Conservation (phyloP, 2,797 vertebrate species). For the Falco rusticolus region DNA sequence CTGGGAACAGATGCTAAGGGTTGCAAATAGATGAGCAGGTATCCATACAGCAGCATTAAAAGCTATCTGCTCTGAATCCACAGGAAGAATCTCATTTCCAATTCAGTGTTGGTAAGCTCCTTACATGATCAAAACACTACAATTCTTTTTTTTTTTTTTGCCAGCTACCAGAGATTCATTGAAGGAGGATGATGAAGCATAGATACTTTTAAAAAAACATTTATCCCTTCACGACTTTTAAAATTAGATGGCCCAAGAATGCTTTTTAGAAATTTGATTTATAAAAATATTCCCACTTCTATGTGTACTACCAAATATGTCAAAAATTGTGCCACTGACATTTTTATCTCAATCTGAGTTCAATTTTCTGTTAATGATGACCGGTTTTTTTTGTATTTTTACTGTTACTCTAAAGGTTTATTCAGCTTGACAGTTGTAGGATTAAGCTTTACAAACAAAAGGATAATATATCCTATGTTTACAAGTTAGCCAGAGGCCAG, state of each 20-base stretch:
- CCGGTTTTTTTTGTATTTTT: conserved; percentile 1
- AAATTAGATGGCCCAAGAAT: not conserved
- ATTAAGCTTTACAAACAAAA: conserved; percentile 65
- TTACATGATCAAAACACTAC: not conserved
- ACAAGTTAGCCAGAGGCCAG: conserved; percentile 61
- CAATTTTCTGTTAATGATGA: conserved; percentile 45
- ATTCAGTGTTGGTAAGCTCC: not conserved
- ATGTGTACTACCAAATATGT: conserved; percentile 7
- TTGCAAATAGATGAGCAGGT: not conserved
- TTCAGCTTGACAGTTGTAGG: conserved; percentile 61
- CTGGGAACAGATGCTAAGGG: not conserved
- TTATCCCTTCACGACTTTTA: not conserved
- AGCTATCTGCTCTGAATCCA: not conserved
- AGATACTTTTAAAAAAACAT: not conserved
- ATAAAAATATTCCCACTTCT: not conserved
- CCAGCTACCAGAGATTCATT: not conserved
- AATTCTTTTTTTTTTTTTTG: conserved; percentile 30
- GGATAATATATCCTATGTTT: conserved; percentile 61
- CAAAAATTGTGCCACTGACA: conserved; percentile 2
- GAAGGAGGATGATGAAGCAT: not conserved
- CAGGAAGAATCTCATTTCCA: not conserved
- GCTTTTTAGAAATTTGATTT: conserved; percentile 30
- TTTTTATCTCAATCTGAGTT: conserved; percentile 40
- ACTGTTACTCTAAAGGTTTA: conserved; percentile 60
- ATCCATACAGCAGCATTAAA: too few species aligned